Conservation (phyloP, 2,888 invertebrate genomes). For the Tyria jacobaeae region DNA sequence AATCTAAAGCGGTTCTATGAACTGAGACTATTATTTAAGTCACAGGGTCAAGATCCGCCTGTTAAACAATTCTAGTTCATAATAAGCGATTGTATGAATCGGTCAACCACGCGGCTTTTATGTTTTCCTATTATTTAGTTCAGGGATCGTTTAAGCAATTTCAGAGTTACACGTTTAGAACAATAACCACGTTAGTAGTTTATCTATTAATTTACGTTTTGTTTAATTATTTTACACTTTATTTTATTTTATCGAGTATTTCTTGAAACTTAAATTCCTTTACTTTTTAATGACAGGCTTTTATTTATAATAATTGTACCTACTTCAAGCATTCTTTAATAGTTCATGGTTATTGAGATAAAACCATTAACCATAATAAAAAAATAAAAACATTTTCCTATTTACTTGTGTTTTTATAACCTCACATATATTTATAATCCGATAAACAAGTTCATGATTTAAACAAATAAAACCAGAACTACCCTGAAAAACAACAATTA, state of each 20-base stretch:
- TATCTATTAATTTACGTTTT: background rate
- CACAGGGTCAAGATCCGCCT: conserved; percentile 58
- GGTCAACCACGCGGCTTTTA: conserved; percentile 54
- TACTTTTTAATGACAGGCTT: too few species aligned
- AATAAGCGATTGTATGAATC: conserved; percentile 50
- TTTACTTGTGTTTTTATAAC: too few species aligned
- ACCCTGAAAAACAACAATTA: too few species aligned
- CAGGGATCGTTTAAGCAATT: conserved; percentile 13
- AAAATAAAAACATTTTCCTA: too few species aligned
- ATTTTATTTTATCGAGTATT: background rate
- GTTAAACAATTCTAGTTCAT: conserved; percentile 53
- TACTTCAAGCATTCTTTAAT: too few species aligned
- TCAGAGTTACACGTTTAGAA: conserved; percentile 10
- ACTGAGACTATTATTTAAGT: conserved; percentile 58
- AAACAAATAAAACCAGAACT: too few species aligned
- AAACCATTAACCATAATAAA: too few species aligned
- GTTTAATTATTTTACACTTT: background rate
- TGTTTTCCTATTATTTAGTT: conserved; percentile 58
- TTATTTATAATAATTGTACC: too few species aligned
- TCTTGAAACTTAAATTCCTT: too few species aligned
- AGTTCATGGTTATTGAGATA: background rate
- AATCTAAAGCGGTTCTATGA: conserved; percentile 37
- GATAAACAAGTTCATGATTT: background rate
- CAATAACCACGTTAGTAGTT: background rate
- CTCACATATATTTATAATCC: background rate